Evolutionary conservation across 2,113 vertebrate species (phyloP).

Genomic region (Rutilus rutilus): DNA sequence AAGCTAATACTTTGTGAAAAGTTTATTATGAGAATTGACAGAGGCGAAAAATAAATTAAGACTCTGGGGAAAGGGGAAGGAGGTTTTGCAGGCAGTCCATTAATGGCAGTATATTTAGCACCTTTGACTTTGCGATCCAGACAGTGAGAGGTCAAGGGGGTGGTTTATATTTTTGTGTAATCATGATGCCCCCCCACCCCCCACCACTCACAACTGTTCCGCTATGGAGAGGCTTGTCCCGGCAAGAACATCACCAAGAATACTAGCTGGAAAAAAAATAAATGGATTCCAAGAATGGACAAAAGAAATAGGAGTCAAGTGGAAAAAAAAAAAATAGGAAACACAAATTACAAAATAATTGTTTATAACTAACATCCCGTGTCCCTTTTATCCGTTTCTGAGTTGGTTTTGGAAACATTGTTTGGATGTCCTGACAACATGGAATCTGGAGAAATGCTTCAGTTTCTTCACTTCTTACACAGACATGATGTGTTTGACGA

Average conservation of each 20-base stretch:
- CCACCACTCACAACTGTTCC: slow-evolving; percentile 61
- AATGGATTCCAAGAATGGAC: slow-evolving; percentile 61
- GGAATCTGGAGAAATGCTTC: slow-evolving; percentile 79
- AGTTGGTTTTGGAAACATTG: slow-evolving; percentile 71
- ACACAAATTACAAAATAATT: slow-evolving; percentile 62
- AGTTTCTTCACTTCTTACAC: slow-evolving; percentile 79
- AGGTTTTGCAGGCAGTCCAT: slow-evolving; percentile 71
- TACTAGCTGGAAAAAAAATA: slow-evolving; percentile 51
- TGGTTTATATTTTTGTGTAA: slow-evolving; percentile 4
- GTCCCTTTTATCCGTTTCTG: slow-evolving; percentile 77
- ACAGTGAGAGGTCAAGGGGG: slow-evolving; percentile 42
- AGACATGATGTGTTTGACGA: slow-evolving; percentile 98
- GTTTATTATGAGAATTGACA: slow-evolving; percentile 83
- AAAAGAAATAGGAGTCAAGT: slow-evolving; percentile 53
- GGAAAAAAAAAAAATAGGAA: slow-evolving; percentile 59
- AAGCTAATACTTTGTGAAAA: slow-evolving; percentile 73
- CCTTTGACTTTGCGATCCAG: slow-evolving; percentile 61
- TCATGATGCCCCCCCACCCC: slow-evolving; percentile 32
- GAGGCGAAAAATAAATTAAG: slow-evolving; percentile 80
- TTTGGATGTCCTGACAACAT: slow-evolving; percentile 79
- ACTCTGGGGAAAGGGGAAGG: slow-evolving; percentile 63
- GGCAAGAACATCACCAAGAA: slow-evolving; percentile 40
- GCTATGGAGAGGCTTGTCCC: slow-evolving; percentile 58
- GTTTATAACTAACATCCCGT: slow-evolving; percentile 77
- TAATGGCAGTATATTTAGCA: slow-evolving; percentile 56